Percentiles rank a stretch among this genome's conserved stretches.
phyloP scores from a whole-genome alignment of 1,140 invertebrate genomes.

The Agrilus planipennis region DNA sequence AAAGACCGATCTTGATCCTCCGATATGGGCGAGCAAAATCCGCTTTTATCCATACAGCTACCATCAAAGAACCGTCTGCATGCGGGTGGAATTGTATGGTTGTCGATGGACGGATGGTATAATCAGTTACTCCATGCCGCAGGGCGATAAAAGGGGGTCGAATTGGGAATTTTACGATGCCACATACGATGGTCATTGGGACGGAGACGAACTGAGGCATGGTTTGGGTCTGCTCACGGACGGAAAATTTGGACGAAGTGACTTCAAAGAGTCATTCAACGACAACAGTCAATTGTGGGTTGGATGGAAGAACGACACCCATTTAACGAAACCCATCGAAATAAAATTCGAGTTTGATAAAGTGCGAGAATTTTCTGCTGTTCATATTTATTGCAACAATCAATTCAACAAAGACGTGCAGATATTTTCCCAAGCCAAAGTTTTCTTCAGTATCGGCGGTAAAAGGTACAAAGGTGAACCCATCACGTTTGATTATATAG shows the following conservation, averaged over 20 bases:
- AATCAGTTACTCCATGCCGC: constrained; percentile 69
- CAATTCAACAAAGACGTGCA: constrained; percentile 70
- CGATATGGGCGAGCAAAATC: constrained; percentile 59
- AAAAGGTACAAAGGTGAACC: constrained; percentile 47
- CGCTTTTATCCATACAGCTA: constrained; percentile 63
- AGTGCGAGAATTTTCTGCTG: constrained; percentile 73
- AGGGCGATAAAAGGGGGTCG: constrained; percentile 59
- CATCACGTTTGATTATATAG: constrained; percentile 40
- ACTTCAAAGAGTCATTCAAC: constrained; percentile 58
- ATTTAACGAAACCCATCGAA: constrained; percentile 50
- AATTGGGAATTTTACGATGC: constrained; percentile 67
- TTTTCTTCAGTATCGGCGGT: constrained; percentile 58
- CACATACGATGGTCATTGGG: constrained; percentile 61
- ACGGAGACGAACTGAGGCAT: constrained; percentile 42
- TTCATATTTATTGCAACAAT: constrained; percentile 74
- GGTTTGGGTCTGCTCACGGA: constrained; percentile 85
- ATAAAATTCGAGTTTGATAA: constrained; percentile 81
- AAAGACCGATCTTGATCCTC: constrained; percentile 56
- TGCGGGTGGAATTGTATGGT: constrained; percentile 67
- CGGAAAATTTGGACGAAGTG: constrained; percentile 43
- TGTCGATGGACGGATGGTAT: constrained; percentile 64
- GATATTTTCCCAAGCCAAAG: constrained; percentile 43
- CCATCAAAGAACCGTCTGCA: constrained; percentile 62
- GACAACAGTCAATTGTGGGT: constrained; percentile 71
- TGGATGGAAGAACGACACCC: constrained; percentile 78